Evolutionary conservation across 2,888 invertebrate species (phyloP).

Genomic region (Ophraella communa): DNA sequence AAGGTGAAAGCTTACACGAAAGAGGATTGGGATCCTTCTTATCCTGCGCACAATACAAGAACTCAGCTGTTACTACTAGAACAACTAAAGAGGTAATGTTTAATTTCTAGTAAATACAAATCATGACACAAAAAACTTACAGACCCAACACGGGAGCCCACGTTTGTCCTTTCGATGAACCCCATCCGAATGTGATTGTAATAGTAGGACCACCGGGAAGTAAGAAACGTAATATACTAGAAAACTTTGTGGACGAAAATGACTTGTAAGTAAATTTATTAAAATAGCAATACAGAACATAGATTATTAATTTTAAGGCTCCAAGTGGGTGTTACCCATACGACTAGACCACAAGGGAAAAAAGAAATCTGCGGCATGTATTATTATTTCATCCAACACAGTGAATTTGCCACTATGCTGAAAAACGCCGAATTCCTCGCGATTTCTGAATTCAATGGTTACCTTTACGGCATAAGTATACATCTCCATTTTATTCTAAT

Average conservation of each 20-base stretch:
- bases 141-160: conserved; percentile 51
- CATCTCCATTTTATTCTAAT: no score
- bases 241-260: conserved; percentile 43
- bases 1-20: conserved; percentile 47
- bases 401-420: conserved; percentile 55
- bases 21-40: conserved; percentile 32
- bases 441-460: conserved; percentile 56
- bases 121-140: conserved; percentile 40
- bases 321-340: conserved; percentile 54
- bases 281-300: neutral
- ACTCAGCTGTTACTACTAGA: conserved; percentile 9
- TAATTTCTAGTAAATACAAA: neutral
- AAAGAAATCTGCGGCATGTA: conserved; percentile 49
- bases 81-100: neutral
- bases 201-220: conserved; percentile 58
- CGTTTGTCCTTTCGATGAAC: conserved; percentile 53
- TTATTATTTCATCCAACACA: conserved; percentile 53
- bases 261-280: neutral
- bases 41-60: conserved; percentile 31
- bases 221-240: conserved; percentile 50
- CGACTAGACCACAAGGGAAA: conserved; percentile 51
- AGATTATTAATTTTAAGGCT: conserved; percentile 24
- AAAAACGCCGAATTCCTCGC: conserved; percentile 58
- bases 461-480: conserved; percentile 59
- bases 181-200: conserved; percentile 55